Conservation (phyloP, 2,888 invertebrate genomes). For the Drosophila kambysellisi region DNA sequence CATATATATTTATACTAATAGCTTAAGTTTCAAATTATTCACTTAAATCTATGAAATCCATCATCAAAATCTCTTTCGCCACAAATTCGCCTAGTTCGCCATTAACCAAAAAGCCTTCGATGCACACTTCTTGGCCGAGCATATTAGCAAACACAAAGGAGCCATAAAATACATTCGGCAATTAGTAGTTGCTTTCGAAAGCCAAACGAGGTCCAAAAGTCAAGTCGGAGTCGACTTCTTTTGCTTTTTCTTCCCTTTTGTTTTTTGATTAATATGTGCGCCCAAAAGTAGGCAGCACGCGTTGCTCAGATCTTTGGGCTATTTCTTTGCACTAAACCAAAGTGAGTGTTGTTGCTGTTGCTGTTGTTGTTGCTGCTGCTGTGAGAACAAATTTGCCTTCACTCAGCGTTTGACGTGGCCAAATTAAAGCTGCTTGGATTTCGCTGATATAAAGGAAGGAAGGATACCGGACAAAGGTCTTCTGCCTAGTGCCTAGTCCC, state of each 20-base stretch:
- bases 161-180: slow-evolving; percentile 30
- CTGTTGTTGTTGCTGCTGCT: background rate
- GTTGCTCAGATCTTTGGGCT: slow-evolving; percentile 33
- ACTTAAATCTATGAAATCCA: background rate
- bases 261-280: slow-evolving; percentile 72
- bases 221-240: slow-evolving; percentile 9
- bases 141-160: slow-evolving; percentile 18
- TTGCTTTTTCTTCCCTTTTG: background rate
- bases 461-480: slow-evolving; percentile 46
- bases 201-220: slow-evolving; percentile 39
- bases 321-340: background rate
- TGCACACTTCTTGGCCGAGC: slow-evolving; percentile 6
- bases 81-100: background rate
- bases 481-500: slow-evolving; percentile 12
- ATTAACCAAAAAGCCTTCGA: background rate
- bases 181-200: slow-evolving; percentile 40
- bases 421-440: slow-evolving; percentile 77
- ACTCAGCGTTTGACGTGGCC: slow-evolving; percentile 74
- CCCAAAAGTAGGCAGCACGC: slow-evolving; percentile 53
- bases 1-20: background rate
- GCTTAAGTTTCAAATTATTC: background rate
- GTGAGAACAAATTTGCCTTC: slow-evolving; percentile 75
- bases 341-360: background rate
- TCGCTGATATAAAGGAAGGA: slow-evolving; percentile 24
- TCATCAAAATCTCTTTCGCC: slow-evolving; percentile 4